Evolutionary conservation across 2,797 vertebrate species (phyloP), one percentile per base, ranked within the genome.

Genomic region (Staurois parvus): DNA sequence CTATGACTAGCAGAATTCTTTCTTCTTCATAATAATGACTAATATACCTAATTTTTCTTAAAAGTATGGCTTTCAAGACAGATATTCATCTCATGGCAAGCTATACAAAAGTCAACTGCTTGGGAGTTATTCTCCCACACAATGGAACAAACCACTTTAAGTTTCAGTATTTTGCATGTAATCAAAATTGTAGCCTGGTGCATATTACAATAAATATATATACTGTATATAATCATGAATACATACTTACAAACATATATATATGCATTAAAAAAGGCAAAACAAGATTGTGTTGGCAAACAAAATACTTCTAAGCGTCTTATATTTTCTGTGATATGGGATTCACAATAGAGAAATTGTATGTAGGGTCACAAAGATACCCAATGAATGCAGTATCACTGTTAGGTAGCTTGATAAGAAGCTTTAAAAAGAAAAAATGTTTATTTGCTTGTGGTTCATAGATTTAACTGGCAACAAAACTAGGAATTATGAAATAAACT

Each of bases 21-120:
- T 67, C 24, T 85, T 67, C 70, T 52, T 40, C 15, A 76, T 68
- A 81, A 76, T 68, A 70, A 76, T 73, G 70, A 66, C 70, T 74
- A 79, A 85, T 72, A 84, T n/a, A 74, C 30, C 56, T 45, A 40
- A 45, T 66, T 85, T 85, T 59, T 76, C 42, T 29, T 42, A n/a
- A 48, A 48, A 79, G 68, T 79, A 21, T 42, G 30, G 70, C 56
- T 21, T n/a, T 32, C 42, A 66, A 59, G 28, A 79, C 28, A 4
- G 26, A 84, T 76, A 75, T 75, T 85, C n/a, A 81, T 81, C 30
- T 76, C 30, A 69, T 75, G 42, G 72, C 28, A 75, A 76, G 48
- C 19, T 45, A 42, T 59, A 81, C 64, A 85, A 85, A 76, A 76
- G 42, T 21, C n/a, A 28, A 37, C 29, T 67, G 64, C 72, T 72